Percentiles rank a stretch among this genome's conserved stretches.
phyloP scores from a whole-genome alignment of 2,797 vertebrate species.

The Sebastes wilsoni region DNA sequence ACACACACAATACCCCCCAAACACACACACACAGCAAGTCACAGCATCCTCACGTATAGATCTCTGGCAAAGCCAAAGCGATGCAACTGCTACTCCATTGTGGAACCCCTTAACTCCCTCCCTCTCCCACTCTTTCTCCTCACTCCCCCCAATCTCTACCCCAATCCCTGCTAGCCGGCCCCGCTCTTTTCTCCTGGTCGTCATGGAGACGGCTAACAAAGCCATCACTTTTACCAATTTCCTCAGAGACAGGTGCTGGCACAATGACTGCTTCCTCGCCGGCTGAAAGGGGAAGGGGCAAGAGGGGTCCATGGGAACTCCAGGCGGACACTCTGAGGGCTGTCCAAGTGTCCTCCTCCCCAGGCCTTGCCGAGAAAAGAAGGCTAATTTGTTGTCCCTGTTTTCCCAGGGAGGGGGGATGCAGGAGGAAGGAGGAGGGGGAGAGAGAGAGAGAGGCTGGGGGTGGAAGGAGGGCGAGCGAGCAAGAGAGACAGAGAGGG shows the following conservation, averaged over 20 bases:
- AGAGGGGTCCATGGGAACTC: conserved; percentile 89
- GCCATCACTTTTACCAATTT: conserved; percentile 92
- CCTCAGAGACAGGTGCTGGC: conserved; percentile 91
- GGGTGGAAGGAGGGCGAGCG: conserved; percentile 31
- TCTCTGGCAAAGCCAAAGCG: conserved; percentile 61
- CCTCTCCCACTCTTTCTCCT: conserved; percentile 50
- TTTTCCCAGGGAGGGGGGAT: conserved; percentile 89
- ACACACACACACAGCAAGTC: conserved; percentile 48
- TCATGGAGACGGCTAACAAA: conserved; percentile 86
- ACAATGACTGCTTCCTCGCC: conserved; percentile 87
- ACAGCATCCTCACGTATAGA: conserved; percentile 62
- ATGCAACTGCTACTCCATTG: conserved; percentile 72
- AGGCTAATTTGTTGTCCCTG: conserved; percentile 92
- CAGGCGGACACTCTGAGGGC: conserved; percentile 85
- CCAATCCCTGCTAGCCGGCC: conserved; percentile 76
- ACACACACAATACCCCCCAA: conserved; percentile 29
- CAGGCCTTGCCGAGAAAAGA: conserved; percentile 84
- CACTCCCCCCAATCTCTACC: conserved; percentile 78
- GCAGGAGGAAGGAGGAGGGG: conserved; percentile 53
- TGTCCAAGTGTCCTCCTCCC: conserved; percentile 89
- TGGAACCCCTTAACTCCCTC: conserved; percentile 65
- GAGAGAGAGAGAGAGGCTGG: background rate
- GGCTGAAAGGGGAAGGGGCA: conserved; percentile 88
- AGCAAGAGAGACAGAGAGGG: conserved; percentile 36
- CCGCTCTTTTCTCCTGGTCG: conserved; percentile 83